Base-by-base conservation (phyloP, 2,888 invertebrate genomes). In the Entomobrya proxima region DNA sequence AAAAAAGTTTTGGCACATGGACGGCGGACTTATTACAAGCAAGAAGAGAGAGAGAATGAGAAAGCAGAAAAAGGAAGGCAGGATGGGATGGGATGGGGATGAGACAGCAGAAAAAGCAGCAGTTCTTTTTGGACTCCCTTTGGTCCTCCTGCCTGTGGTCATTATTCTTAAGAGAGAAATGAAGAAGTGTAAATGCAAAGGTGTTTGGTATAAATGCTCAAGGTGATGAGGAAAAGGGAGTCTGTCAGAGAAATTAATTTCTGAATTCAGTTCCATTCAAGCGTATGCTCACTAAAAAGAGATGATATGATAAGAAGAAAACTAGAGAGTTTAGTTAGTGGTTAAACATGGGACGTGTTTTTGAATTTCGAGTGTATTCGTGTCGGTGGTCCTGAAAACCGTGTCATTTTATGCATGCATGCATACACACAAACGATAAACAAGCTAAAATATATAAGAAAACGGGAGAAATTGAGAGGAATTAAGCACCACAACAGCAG, bases 191-290 rank as follows among this genome's bases (percentile, higher is more conserved):
- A 44, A 44, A 44, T 15, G 27, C 24, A 21, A 24, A 27, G 69
- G n/a, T 44, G 32, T n/a, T 44, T 11, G 44, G 44, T n/a, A n/a
- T n/a, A n/a, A 3, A 78, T 32, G 79, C 69, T 78, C 69, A 69
- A 75, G 74, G 75, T 75, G 74, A 64, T 64, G 37, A 13, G 47
- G 47, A 50, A 74, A 74, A 69, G 55, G 75, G 75, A 74, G 75
- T 50, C 55, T 64, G 75, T 82, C 75, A 82, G 82, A 82, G 82
- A 82, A 82, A 82, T 82, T 82, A 82, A 82, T 82, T 82, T 82
- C 40, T 82, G 75, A 82, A 75, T 64, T 82, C 82, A 82, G 82
- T 82, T 82, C 82, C 82, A 75, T 81, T 82, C 61, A 82, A 82
- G 78, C 81, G 55, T 75, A 18, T 15, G 13, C 37, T 37, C 21